A percentile compares a stretch with the other conserved stretches of the same genome.
Evolutionary conservation across 2,113 vertebrate genomes (phyloP).

Genomic region (Muscicapa adusta): DNA sequence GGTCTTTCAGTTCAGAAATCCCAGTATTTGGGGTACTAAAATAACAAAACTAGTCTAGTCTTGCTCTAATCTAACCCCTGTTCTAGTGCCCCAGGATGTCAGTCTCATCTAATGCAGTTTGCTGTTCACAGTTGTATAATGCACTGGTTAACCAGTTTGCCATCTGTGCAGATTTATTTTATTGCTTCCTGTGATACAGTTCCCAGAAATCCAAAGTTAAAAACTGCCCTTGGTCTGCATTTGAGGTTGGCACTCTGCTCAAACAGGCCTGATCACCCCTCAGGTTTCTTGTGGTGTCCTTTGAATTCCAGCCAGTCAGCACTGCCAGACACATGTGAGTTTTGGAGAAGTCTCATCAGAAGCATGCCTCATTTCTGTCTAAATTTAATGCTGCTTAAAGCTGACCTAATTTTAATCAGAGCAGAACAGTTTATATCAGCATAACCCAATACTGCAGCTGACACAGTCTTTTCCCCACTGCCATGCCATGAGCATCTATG

Average conservation of each 20-base stretch:
- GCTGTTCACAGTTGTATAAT: not conserved
- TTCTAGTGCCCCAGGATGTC: not conserved
- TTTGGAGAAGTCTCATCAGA: constrained; percentile 34
- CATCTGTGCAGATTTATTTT: constrained; percentile 15
- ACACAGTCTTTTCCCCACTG: not conserved
- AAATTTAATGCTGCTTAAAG: not conserved
- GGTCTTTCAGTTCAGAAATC: not conserved
- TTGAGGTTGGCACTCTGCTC: not conserved
- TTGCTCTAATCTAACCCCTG: not conserved
- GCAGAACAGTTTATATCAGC: not conserved
- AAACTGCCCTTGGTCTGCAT: not conserved
- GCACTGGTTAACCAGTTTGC: constrained; percentile 4
- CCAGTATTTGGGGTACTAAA: not conserved
- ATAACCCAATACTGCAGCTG: constrained; percentile 5
- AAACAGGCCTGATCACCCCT: not conserved
- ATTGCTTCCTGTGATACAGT: constrained; percentile 15
- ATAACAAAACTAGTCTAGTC: not conserved
- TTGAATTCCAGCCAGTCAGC: constrained; percentile 31
- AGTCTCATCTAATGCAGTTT: not conserved
- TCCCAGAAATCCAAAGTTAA: not conserved
- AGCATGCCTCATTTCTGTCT: constrained; percentile 6
- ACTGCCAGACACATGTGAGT: constrained; percentile 29
- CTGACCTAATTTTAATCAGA: constrained; percentile 12
- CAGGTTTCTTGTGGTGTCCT: constrained; percentile 20
- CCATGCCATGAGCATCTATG: not conserved